A percentile compares a stretch with the other conserved stretches of the same genome.
phyloP scores from a whole-genome alignment of 2,888 invertebrate genomes.

The Ochlodes sylvanus region DNA sequence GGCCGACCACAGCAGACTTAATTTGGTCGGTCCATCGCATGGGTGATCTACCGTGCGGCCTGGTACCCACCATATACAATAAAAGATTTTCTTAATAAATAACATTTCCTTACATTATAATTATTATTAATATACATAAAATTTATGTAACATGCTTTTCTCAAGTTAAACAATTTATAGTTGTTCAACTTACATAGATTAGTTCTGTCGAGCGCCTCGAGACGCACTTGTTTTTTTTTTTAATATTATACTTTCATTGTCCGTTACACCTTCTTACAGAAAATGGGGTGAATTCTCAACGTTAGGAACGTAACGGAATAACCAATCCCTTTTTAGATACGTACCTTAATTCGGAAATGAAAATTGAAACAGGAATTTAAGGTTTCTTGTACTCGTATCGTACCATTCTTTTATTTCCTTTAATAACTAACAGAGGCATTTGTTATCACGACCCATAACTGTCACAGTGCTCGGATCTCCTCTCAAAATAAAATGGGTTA shows the following conservation, averaged over 20 bases:
- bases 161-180: too few relatives aligned
- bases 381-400: conserved; percentile 7
- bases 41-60: too few relatives aligned
- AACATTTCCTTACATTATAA: neutral
- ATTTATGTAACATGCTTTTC: too few relatives aligned
- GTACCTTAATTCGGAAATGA: conserved; percentile 35
- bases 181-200: too few relatives aligned
- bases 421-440: neutral
- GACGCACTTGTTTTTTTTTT: too few relatives aligned
- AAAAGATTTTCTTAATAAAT: too few relatives aligned
- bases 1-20: too few relatives aligned
- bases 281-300: conserved; percentile 29
- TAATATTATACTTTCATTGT: neutral
- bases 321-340: conserved; percentile 38
- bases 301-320: conserved; percentile 37
- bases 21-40: too few relatives aligned
- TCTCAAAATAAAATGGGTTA: too few relatives aligned
- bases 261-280: conserved; percentile 20
- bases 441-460: neutral
- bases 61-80: too few relatives aligned
- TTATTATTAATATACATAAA: too few relatives aligned
- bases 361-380: conserved; percentile 34
- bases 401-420: neutral
- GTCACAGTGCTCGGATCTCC: neutral
- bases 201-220: too few relatives aligned